phyloP scores from a whole-genome alignment of 2,888 invertebrate species.

The Villa cingulata region DNA sequence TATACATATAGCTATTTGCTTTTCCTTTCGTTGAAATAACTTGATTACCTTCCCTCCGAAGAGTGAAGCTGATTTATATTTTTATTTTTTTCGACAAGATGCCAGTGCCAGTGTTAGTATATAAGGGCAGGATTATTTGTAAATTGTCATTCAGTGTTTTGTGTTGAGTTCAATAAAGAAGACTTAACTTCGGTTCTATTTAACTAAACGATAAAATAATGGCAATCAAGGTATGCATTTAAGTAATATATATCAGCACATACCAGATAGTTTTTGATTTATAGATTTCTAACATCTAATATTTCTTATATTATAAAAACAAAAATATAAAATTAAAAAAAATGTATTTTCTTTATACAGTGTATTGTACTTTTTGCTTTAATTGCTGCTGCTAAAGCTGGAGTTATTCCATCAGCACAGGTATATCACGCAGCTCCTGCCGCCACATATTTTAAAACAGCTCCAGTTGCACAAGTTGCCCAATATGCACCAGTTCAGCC shows the following conservation, averaged over 20 bases:
- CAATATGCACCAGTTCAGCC: background rate
- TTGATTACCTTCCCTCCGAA: background rate
- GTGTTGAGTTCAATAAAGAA: constrained; percentile 31
- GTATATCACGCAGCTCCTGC: background rate
- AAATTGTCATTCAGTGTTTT: constrained; percentile 32
- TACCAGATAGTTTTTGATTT: no score
- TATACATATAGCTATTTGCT: no score
- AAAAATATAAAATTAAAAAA: background rate
- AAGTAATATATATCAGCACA: no score
- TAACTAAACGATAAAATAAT: background rate
- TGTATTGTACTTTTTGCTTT: background rate
- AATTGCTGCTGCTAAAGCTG: background rate
- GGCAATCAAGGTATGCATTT: background rate
- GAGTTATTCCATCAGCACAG: background rate
- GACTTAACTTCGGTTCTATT: background rate
- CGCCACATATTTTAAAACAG: background rate
- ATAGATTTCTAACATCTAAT: no score
- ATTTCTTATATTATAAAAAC: no score
- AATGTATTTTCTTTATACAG: background rate
- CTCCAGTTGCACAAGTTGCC: no score
- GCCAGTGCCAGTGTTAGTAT: no score
- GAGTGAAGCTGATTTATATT: no score
- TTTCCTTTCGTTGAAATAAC: background rate
- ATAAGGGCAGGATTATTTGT: background rate
- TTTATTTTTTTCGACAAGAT: background rate